Conservation (phyloP, 2,888 invertebrate genomes). For the Saturnia japonica region DNA sequence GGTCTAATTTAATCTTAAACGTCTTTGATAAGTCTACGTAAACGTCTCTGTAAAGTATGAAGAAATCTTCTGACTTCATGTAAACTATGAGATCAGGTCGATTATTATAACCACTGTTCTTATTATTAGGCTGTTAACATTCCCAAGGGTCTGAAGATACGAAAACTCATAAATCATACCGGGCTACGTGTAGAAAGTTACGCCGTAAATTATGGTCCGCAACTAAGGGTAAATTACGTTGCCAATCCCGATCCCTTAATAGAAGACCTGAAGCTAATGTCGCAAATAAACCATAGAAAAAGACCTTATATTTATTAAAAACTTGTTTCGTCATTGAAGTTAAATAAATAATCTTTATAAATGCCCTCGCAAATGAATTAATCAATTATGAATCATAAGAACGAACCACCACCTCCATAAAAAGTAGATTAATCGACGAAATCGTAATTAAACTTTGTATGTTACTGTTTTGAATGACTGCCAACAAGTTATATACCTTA, state of each 20-base stretch:
- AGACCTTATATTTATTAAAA: not conserved
- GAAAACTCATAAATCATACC: conserved; percentile 59
- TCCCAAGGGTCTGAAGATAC: conserved; percentile 28
- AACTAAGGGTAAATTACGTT: conserved; percentile 18
- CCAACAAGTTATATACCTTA: not conserved
- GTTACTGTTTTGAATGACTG: not conserved
- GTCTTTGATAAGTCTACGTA: too few species aligned
- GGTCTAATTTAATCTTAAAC: not conserved
- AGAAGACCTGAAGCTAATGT: not conserved
- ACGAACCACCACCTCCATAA: not conserved
- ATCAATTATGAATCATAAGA: not conserved
- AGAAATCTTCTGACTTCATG: not conserved
- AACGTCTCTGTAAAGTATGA: not conserved
- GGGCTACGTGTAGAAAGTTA: conserved; percentile 55
- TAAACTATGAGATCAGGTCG: conserved; percentile 33
- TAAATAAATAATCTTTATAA: not conserved
- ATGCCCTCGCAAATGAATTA: not conserved
- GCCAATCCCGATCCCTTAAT: conserved; percentile 6
- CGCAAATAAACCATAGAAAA: not conserved
- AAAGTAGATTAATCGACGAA: not conserved
- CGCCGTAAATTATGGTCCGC: conserved; percentile 58
- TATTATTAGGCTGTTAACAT: conserved; percentile 19
- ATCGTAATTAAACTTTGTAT: not conserved
- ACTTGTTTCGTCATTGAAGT: not conserved
- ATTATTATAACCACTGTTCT: not conserved